Evolutionary conservation across 2,797 vertebrate species (phyloP).

Genomic region (Mycteria americana): DNA sequence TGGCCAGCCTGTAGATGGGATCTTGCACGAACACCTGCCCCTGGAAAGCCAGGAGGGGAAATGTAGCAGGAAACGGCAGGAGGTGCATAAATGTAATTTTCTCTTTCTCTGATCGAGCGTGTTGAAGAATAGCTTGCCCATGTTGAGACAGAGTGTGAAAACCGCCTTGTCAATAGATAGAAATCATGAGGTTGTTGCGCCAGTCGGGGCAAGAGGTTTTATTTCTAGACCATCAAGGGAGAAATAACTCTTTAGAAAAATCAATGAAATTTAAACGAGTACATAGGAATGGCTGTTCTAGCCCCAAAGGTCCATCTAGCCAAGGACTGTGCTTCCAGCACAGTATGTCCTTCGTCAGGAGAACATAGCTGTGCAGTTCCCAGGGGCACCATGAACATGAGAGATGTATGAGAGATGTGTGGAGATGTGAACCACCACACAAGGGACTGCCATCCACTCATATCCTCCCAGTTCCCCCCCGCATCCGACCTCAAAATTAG

Average conservation of each 20-base stretch:
- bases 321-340: not conserved
- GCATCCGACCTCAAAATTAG: not conserved
- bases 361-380: not conserved
- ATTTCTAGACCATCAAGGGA: slow-evolving; percentile 1
- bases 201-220: slow-evolving; percentile 6
- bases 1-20: not conserved
- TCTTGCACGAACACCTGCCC: not conserved
- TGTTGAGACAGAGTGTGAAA: slow-evolving; percentile 11
- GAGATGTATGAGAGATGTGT: not conserved
- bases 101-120: not conserved
- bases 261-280: slow-evolving; percentile 38
- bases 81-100: slow-evolving; percentile 34
- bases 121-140: not conserved
- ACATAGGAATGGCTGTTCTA: not conserved
- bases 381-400: not conserved
- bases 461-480: not conserved
- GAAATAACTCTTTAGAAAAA: slow-evolving; percentile 40
- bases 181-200: not conserved
- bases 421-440: not conserved
- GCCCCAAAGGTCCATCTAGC: not conserved
- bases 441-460: accelerated
- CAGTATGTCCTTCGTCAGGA: not conserved
- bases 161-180: not conserved
- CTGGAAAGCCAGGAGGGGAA: not conserved
- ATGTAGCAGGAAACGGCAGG: not conserved